phyloP scores from a whole-genome alignment of 1,140 invertebrate species.

The Leptinotarsa texana region DNA sequence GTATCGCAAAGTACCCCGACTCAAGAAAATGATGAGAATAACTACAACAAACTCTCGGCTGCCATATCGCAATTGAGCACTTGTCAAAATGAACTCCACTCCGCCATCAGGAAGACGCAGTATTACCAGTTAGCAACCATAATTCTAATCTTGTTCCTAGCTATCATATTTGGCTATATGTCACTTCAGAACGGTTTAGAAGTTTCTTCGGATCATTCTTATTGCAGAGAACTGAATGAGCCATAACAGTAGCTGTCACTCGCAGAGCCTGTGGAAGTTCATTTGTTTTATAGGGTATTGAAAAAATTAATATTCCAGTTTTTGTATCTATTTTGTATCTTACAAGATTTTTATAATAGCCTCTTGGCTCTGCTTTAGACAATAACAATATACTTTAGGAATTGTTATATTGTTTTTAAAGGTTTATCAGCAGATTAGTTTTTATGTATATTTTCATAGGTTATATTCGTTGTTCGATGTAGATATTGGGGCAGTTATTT shows the following conservation, averaged over 20 bases:
- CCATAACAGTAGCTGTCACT: slow-evolving; percentile 41
- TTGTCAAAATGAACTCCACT: slow-evolving; percentile 41
- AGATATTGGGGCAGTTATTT: background rate
- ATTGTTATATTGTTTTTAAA: background rate
- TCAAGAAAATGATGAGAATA: slow-evolving; percentile 33
- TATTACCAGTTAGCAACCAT: slow-evolving; percentile 41
- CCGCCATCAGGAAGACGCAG: slow-evolving; percentile 39
- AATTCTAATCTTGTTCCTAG: slow-evolving; percentile 39
- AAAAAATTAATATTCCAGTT: slow-evolving; percentile 30
- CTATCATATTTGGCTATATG: slow-evolving; percentile 34
- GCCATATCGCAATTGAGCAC: slow-evolving; percentile 38
- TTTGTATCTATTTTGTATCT: slow-evolving; percentile 34
- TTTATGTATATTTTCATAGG: slow-evolving; percentile 9
- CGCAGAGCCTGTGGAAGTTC: slow-evolving; percentile 34
- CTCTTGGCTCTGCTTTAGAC: background rate
- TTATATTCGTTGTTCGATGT: background rate
- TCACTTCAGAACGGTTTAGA: slow-evolving; percentile 23
- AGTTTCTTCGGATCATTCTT: slow-evolving; percentile 12
- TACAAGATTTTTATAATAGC: slow-evolving; percentile 20
- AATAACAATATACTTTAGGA: background rate
- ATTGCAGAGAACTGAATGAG: slow-evolving; percentile 28
- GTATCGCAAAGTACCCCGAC: background rate
- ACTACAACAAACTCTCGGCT: slow-evolving; percentile 32
- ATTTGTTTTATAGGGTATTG: slow-evolving; percentile 34
- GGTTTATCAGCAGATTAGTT: background rate